phyloP scores from a whole-genome alignment of 2,888 invertebrate species.

The Achlya flavicornis region DNA sequence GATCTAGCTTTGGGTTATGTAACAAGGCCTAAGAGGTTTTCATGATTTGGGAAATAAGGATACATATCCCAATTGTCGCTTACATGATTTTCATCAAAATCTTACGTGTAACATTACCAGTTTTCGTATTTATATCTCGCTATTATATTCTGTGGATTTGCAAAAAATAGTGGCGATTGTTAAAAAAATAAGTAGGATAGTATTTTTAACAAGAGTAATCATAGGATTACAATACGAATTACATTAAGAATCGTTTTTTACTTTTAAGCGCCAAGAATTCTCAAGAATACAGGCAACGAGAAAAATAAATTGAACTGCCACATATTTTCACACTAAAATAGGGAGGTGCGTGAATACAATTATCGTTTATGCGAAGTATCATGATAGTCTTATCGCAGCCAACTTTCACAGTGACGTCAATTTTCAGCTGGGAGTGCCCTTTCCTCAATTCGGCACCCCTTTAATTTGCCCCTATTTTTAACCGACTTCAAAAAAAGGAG shows the following conservation, averaged over 20 bases:
- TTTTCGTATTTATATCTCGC: too few species aligned
- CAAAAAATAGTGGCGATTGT: too few species aligned
- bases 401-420: conserved; percentile 4
- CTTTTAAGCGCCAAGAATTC: background rate
- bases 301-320: conserved; percentile 4
- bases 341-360: conserved; percentile 5
- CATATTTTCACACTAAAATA: conserved; percentile 8
- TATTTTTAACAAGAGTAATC: too few species aligned
- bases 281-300: background rate
- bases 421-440: conserved; percentile 10
- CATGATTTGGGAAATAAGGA: too few species aligned
- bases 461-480: conserved; percentile 8
- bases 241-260: background rate
- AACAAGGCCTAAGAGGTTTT: too few species aligned
- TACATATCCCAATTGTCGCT: too few species aligned
- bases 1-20: too few species aligned
- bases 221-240: background rate
- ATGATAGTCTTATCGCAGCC: conserved; percentile 10
- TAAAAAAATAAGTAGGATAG: too few species aligned
- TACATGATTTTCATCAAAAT: too few species aligned
- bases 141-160: too few species aligned
- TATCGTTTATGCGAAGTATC: conserved; percentile 10
- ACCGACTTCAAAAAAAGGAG: too few species aligned
- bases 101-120: too few species aligned
- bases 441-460: conserved; percentile 12